Base-by-base conservation (phyloP, 2,113 vertebrate species). In the Hymenochirus boettgeri region DNA sequence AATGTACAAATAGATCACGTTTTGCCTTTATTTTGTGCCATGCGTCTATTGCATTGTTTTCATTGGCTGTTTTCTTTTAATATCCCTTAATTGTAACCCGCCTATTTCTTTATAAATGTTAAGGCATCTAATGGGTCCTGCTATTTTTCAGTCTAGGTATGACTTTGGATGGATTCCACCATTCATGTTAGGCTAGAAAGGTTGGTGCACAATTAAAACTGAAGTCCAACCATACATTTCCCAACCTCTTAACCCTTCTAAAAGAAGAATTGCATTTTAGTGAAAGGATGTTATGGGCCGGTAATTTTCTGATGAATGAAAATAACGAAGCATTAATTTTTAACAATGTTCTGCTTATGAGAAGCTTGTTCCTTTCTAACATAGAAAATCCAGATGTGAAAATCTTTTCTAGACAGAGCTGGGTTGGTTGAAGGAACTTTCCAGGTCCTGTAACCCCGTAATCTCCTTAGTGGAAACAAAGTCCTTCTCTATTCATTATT, bases 301-400 rank as follows among this genome's bases (percentile, higher is more conserved):
- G 65, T 69, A 69, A 69, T 69, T 69, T 69, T 60, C 55, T 69
- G 65, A 69, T 69, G 65, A 69, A 69, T 21, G 65, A 69, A 69
- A 69, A 69, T 69, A 69, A 69, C 65, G 59, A 24, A 8, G 18
- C 65, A 69, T 69, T 69, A 57, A 51, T 65, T 69, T 67, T 69
- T 69, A 69, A 69, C 55, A 57, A 69, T 22, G 48, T 53, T 60
- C 65, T 69, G 33, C 56, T 53, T 60, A 50, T 60, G 27, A 47
- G 56, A 60, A 53, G 65, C 65, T 60, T 69, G 57, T 69, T 52
- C 65, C 21, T 52, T 42, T 50, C 51, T 50, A 35, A 46, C 55
- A 60, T 39, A 60, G 64, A 69, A 58, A 69, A 69, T 69, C 65
- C 65, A 69, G 65, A 69, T 69, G 65, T 69, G 65, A 42, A 69